Evolutionary conservation across 1,140 invertebrate genomes (phyloP), one percentile per base, ranked within the genome.

Genomic region (Musca vetustissima): DNA sequence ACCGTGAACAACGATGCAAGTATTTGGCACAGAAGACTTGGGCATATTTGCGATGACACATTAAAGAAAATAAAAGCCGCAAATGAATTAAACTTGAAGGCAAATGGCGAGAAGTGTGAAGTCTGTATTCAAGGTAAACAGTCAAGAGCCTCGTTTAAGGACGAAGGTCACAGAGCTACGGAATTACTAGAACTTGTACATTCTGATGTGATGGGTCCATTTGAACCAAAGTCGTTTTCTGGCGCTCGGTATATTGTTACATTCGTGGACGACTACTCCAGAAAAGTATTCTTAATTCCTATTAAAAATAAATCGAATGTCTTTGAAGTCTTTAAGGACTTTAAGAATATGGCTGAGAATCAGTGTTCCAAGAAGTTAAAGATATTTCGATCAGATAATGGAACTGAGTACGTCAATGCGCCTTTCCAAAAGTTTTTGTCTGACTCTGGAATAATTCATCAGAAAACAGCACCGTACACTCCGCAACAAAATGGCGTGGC

Each of bases 241-340:
- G 76, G 75, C 13, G 74, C 76, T 2, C 61, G 67, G 8, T 86
- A 83, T 70, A 80, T 83, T 32, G 24, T 84, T 0, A 83, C 84
- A 0, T 83, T 85, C 32, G 84, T 83, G 1, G 84, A 86, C 73
- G 83, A 86, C 22, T 83, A 66, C 64, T 74, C 78, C 9, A 72
- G 79, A 25, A 83, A 81, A 74, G n/a, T 69, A 70, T 21, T 70
- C 70, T 1, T 68, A 66, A n/a, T 49, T 28, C 28, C 81, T 76
- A 73, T 55, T 15, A 65, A 66, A 49, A 22, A 36, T 13, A 69
- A 69, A 65, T 36, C 25, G 2, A 19, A 69, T 21, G 68, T 69
- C 8, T 69, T 50, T 64, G 59, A 69, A 14, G 66, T 36, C 69
- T 82, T 84, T 72, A 55, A 68, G 22, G 25, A 64, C 48, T 79